Evolutionary conservation across 2,113 vertebrate genomes (phyloP).

Genomic region (Microtus montanus): DNA sequence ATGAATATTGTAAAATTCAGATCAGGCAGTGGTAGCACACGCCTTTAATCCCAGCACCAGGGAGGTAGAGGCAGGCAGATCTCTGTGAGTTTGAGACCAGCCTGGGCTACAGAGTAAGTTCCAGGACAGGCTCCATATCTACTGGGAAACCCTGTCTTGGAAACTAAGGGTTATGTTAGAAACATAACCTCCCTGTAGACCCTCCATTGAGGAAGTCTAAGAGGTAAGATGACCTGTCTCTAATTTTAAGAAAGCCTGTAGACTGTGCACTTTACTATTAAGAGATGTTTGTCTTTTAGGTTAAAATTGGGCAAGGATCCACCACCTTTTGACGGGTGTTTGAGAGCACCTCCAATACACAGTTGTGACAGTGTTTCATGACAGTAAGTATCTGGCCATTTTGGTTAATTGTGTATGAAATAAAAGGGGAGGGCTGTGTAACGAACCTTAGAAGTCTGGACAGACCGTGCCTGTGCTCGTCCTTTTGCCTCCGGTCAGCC

Average conservation of each 20-base stretch:
- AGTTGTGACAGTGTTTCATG: slow-evolving; percentile 56
- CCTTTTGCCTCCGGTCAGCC: background rate
- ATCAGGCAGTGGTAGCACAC: no score
- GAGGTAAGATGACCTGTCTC: slow-evolving; percentile 23
- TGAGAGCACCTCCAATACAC: background rate
- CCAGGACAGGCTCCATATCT: no score
- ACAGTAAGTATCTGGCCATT: slow-evolving; percentile 66
- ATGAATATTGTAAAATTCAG: background rate
- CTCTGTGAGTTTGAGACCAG: no score
- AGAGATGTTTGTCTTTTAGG: slow-evolving; percentile 69
- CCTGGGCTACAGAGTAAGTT: no score
- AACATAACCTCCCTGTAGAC: background rate
- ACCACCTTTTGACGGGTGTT: slow-evolving; percentile 9
- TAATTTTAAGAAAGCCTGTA: slow-evolving; percentile 8
- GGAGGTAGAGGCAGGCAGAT: no score
- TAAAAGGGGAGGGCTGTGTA: background rate
- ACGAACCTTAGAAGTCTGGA: background rate
- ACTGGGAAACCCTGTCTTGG: no score
- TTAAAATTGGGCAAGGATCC: slow-evolving; percentile 16
- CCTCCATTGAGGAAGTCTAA: slow-evolving; percentile 29
- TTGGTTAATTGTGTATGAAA: background rate
- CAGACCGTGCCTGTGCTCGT: background rate
- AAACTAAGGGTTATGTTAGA: slow-evolving; percentile 8
- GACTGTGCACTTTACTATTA: background rate
- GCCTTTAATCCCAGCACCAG: no score